Evolutionary conservation across 2,888 invertebrate species (phyloP), one percentile per base, ranked within the genome.

Genomic region (Epinotia ramella): DNA sequence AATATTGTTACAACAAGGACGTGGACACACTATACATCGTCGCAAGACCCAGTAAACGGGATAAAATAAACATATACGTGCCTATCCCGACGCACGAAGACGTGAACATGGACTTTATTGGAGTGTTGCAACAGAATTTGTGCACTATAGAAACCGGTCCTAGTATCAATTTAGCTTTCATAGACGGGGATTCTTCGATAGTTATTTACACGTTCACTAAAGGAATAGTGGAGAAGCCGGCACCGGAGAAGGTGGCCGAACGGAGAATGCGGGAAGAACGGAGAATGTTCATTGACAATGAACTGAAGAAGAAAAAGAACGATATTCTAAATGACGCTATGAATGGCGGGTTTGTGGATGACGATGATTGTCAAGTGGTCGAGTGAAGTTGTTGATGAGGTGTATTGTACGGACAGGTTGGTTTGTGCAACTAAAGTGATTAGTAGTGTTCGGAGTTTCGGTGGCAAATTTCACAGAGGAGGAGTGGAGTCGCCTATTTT

Each of bases 121-220:
- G 87, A 46, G 85, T 85, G 78, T 82, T 94, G 49, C 95, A 95
- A 82, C 92, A 92, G 73, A 92, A 94, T 77, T 80, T 95, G 20
- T 94, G 94, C 77, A 92, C 93, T 0, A 89, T 92, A 1, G 94
- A 94, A 77, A 92, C 94, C 0, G 93, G 94, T 0, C 91, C 89
- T 0, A 86, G 87, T 0, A 86, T 95, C 0, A 93, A 91, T 77
- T 79, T 95, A 1, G 94, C 94, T 0, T 93, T 94, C 65, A 86
- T 93, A 0, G 94, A 94, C 76, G 89, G 89, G 6, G 94, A 95
- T 79, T 90, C 89, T 18, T 91, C 94, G 0, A 91, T 89, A 6
- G 93, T 93, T 0, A 88, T 94, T 64, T 95, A 95, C 78, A 88
- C 91, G 0, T 94, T 95, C 78, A 92, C 91, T 0, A 92, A 90